phyloP scores from a whole-genome alignment of 2,888 invertebrate genomes.

The Tetragonula carbonaria region DNA sequence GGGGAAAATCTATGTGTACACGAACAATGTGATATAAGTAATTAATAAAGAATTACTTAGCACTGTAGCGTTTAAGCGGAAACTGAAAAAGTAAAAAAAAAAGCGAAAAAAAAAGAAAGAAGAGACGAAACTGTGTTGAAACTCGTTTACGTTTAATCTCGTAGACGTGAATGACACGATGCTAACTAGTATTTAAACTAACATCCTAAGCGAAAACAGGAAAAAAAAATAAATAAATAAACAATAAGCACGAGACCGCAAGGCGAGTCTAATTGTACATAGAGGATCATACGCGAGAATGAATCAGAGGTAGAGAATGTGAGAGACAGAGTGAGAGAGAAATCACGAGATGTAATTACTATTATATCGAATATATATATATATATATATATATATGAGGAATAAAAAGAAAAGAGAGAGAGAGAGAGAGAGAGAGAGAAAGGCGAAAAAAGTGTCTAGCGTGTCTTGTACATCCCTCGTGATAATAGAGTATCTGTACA shows the following conservation, averaged over 20 bases:
- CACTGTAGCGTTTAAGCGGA: constrained; percentile 78
- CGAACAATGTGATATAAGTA: constrained; percentile 84
- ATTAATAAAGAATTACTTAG: constrained; percentile 82
- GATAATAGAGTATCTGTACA: constrained; percentile 53
- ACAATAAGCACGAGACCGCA: constrained; percentile 37
- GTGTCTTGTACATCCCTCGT: constrained; percentile 46
- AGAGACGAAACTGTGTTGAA: constrained; percentile 63
- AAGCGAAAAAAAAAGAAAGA: constrained; percentile 22
- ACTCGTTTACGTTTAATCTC: constrained; percentile 73
- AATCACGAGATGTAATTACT: constrained; percentile 5
- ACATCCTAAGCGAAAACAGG: constrained; percentile 63
- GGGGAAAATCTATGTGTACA: constrained; percentile 72
- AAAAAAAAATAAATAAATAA: no score
- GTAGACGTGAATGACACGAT: constrained; percentile 74
- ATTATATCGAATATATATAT: background rate
- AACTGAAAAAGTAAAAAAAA: constrained; percentile 40
- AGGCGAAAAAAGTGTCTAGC: background rate
- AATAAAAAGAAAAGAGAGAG: background rate
- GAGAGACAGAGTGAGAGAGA: background rate
- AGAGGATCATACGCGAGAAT: constrained; percentile 54
- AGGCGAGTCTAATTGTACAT: constrained; percentile 71
- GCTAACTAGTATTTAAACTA: constrained; percentile 79
- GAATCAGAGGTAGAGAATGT: background rate
- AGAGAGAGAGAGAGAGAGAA: background rate
- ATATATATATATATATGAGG: no score